Evolutionary conservation across 2,797 vertebrate genomes (phyloP), one percentile per base, ranked within the genome.

Genomic region (Coregonus suidteri): DNA sequence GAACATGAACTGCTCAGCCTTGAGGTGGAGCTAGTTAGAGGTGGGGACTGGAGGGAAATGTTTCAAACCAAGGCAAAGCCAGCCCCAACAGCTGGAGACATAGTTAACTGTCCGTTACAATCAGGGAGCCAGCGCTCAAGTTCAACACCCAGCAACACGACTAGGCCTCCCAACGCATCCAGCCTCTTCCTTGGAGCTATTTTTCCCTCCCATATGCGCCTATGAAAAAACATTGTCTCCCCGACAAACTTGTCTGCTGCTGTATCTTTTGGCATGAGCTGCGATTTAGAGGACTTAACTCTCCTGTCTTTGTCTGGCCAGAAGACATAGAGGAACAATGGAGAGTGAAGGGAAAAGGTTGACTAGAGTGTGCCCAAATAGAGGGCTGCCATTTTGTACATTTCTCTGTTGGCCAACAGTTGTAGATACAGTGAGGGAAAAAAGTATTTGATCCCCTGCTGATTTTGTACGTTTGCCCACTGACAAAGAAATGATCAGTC

Each of bases 21-120:
- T 14, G 15, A 67, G 31, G 30, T 16, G 31, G 5, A 35, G 31
- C 1, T 35, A 34, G 65, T 18, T 31, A 15, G 65, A 15, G 30
- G 30, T 20, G 5, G 20, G 59, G 6, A 25, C 6, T 3, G 56
- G 56, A 62, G 7, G n/a, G 20, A 62, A 62, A 25, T 20, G 20
- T 59, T n/a, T 62, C 20, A 20, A 25, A 25, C 9, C 9, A 47
- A 62, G n/a, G 20, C 59, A 25, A 62, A 25, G 59, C 68, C 16
- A 62, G 59, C 37, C 16, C 68, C 37, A 51, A 20, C 9, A 25
- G 37, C 68, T 70, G n/a, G 20, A 70, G 35, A 34, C 9, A 47
- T 15, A 51, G 71, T 34, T 73, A 56, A 54, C 71, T 56, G 71
- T 73, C 71, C 13, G 25, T 73, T 54, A 71, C 70, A 15, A 52